Evolutionary conservation across 2,113 vertebrate genomes (phyloP), one percentile per base, ranked within the genome.

Genomic region (Gobiocypris rarus): DNA sequence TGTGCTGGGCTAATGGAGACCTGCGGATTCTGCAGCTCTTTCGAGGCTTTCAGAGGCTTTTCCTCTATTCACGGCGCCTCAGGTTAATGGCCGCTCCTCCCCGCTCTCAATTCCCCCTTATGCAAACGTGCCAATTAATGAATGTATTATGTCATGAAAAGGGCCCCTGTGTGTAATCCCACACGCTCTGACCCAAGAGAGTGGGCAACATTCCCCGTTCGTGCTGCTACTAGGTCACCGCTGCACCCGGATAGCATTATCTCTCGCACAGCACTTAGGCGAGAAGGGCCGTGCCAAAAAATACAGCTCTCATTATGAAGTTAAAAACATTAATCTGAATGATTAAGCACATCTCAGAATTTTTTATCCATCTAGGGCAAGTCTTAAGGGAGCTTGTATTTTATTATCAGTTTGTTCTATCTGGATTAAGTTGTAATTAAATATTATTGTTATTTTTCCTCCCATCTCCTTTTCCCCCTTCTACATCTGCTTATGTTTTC

Each of bases 351-450:
- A 78, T 61, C 54, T 48, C 13, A 28, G 45, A 69, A 56, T 65
- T 61, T 22, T 79, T 22, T 10, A 85, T n/a, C 56, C 81, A 83
- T 89, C 82, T 89, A 86, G 83, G 86, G 86, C 81, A 87, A 79
- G 69, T 88, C 74, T 89, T 89, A 87, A 91, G 88, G 89, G 89
- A 89, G 59, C 70, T 90, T 85, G 61, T 54, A 81, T 48, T 83
- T 83, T 75, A 83, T 84, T 45, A 86, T 50, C 87, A 65, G 69
- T 77, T 43, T 3, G 75, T 89, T 65, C 65, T 82, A 19, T 83
- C 14, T 59, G 43, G 76, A 83, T 81, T 75, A 56, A 86, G 74
- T 63, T 82, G n/a, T 75, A 85, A 82, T 48, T 34, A 3, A 67
- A 73, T 84, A 71, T 78, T 85, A 56, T 87, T 82, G 78, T 56